Evolutionary conservation across 1,140 invertebrate genomes (phyloP).

Genomic region (Hycleus phaleratus): DNA sequence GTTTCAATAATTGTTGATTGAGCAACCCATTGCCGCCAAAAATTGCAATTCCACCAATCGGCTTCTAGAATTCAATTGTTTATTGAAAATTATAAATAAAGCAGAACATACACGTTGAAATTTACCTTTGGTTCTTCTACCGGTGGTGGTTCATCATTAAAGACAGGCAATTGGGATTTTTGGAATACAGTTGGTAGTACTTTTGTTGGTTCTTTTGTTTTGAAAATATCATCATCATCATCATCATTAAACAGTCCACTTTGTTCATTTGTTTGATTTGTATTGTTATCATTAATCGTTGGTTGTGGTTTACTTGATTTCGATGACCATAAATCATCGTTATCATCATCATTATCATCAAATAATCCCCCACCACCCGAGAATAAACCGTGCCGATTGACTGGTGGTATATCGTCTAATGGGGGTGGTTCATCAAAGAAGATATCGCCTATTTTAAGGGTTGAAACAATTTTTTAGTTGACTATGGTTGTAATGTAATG

Average conservation of each 20-base stretch:
- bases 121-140: constrained; percentile 23
- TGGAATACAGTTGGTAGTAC: not conserved
- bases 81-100: not conserved
- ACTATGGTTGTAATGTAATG: no score
- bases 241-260: constrained; percentile 10
- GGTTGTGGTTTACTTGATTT: not conserved
- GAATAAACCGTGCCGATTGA: constrained; percentile 39
- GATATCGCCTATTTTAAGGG: constrained; percentile 36
- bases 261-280: not conserved
- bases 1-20: constrained; percentile 29
- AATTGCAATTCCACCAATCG: constrained; percentile 47
- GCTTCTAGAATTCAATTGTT: constrained; percentile 44
- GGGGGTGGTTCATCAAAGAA: constrained; percentile 48
- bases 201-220: constrained; percentile 9
- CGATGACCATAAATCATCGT: not conserved
- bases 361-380: constrained; percentile 39
- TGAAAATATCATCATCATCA: constrained; percentile 33
- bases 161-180: constrained; percentile 15
- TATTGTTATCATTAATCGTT: not conserved
- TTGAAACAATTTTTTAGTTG: no score
- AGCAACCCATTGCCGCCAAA: constrained; percentile 38
- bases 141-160: constrained; percentile 28
- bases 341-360: constrained; percentile 37
- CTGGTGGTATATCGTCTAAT: constrained; percentile 36
- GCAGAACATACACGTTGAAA: not conserved